A percentile compares a stretch with the other conserved stretches of the same genome.
Evolutionary conservation across 1,140 invertebrate species (phyloP).

Genomic region (Drosophila repletoides): DNA sequence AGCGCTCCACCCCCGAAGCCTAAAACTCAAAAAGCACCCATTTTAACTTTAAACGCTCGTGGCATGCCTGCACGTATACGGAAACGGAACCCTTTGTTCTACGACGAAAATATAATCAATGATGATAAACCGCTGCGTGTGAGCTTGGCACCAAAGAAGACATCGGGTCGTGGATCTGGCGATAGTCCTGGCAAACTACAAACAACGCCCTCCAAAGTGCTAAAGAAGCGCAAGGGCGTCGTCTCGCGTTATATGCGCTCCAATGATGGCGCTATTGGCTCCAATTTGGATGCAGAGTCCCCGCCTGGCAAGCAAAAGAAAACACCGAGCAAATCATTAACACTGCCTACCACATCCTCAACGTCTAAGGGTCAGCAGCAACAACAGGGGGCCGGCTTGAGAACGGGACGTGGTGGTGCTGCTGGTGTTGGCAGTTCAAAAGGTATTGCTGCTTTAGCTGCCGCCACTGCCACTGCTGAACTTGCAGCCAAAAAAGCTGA

Average conservation of each 20-base stretch:
- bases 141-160: slow-evolving; percentile 83
- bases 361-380: neutral
- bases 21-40: slow-evolving; percentile 86
- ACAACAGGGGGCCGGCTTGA: neutral
- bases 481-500: slow-evolving; percentile 44
- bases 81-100: slow-evolving; percentile 95
- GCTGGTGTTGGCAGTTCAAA: slow-evolving; percentile 14
- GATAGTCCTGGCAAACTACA: slow-evolving; percentile 81
- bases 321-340: slow-evolving; percentile 15
- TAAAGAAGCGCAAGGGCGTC: slow-evolving; percentile 83
- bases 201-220: slow-evolving; percentile 83
- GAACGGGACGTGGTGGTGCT: neutral
- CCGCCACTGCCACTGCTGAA: slow-evolving; percentile 29
- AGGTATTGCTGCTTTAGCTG: slow-evolving; percentile 25
- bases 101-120: slow-evolving; percentile 95
- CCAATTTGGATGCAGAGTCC: slow-evolving; percentile 10
- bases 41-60: slow-evolving; percentile 90
- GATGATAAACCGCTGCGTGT: slow-evolving; percentile 88
- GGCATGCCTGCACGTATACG: slow-evolving; percentile 94
- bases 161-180: slow-evolving; percentile 27
- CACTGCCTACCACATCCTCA: neutral
- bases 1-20: slow-evolving; percentile 87
- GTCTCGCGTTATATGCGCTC: slow-evolving; percentile 77
- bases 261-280: slow-evolving; percentile 69
- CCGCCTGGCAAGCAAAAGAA: slow-evolving; percentile 30